Evolutionary conservation across 2,113 vertebrate species (phyloP).

Genomic region (Megaceryle torquata): DNA sequence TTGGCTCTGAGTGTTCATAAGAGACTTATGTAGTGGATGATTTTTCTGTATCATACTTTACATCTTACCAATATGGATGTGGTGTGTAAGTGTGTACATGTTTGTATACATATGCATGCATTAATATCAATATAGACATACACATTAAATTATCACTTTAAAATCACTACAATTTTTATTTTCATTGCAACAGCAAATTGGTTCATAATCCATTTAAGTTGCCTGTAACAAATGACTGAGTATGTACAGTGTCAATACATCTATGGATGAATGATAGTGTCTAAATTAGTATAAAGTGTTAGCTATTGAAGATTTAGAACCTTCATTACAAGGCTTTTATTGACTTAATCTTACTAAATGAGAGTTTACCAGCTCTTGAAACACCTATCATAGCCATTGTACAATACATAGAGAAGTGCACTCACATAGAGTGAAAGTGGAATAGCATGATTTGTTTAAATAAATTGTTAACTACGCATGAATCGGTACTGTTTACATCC

Average conservation of each 20-base stretch:
- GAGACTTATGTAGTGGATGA: accelerated
- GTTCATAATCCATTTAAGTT: background rate
- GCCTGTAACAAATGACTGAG: background rate
- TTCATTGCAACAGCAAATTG: background rate
- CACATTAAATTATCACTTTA: background rate
- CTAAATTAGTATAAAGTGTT: background rate
- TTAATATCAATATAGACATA: background rate
- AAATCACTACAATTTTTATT: background rate
- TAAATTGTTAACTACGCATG: background rate
- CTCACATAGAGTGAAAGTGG: background rate
- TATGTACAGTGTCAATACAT: background rate
- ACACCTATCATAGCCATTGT: background rate
- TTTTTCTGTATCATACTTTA: background rate
- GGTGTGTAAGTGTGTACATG: background rate
- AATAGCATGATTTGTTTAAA: background rate
- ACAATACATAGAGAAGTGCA: background rate
- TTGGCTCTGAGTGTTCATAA: accelerated
- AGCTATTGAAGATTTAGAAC: background rate
- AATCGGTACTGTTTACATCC: background rate
- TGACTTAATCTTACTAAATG: background rate
- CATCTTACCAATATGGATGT: background rate
- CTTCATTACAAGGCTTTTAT: background rate
- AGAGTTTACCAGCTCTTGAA: background rate
- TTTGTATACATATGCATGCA: background rate
- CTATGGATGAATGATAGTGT: background rate